phyloP scores from a whole-genome alignment of 2,113 vertebrate species.

The Petrocephalus microphthalmus region DNA sequence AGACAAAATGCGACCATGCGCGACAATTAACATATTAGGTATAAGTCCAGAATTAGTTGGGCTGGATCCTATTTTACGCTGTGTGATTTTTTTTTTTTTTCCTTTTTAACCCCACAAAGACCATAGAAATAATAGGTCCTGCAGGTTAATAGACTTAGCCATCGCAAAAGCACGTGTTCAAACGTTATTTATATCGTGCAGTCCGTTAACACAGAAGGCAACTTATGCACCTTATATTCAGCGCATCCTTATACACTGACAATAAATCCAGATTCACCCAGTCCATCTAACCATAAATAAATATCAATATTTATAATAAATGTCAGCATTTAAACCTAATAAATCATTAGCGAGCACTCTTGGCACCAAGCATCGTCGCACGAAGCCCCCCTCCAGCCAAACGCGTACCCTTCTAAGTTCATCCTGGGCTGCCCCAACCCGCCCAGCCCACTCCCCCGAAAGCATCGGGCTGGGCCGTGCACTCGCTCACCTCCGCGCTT shows the following conservation, averaged over 20 bases:
- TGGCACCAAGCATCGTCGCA: not conserved
- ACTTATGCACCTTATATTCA: not conserved
- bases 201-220: too few species aligned
- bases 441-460: not conserved
- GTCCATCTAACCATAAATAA: not conserved
- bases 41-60: not conserved
- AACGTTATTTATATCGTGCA: not conserved
- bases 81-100: not conserved
- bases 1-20: not conserved
- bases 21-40: not conserved
- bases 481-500: constrained; percentile 41
- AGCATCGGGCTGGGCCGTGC: not conserved
- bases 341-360: not conserved
- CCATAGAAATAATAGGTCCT: too few species aligned
- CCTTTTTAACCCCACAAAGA: not conserved
- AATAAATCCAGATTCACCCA: not conserved
- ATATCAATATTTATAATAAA: not conserved
- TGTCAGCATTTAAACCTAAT: not conserved
- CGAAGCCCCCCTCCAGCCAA: constrained; percentile 10
- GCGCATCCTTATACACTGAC: not conserved
- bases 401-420: not conserved
- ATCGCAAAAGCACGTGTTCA: not conserved
- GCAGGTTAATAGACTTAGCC: not conserved
- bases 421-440: not conserved
- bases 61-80: not conserved